Evolutionary conservation across 2,888 invertebrate species (phyloP).

Genomic region (Dione vanillae): DNA sequence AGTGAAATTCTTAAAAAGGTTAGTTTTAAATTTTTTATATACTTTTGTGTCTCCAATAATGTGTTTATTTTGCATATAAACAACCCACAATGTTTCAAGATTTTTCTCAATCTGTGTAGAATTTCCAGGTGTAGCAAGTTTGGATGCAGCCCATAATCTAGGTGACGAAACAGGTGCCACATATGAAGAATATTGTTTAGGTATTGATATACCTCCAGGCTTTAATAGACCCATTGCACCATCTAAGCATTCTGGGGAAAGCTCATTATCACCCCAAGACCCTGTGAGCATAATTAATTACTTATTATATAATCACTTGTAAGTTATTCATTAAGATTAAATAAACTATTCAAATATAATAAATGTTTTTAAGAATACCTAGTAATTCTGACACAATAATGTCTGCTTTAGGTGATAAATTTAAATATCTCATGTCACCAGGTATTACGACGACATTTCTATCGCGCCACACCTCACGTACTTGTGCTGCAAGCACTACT

Average conservation of each 20-base stretch:
- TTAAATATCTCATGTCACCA: conserved; percentile 93
- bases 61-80: conserved; percentile 94
- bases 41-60: conserved; percentile 88
- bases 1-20: not conserved
- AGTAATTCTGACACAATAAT: conserved; percentile 97
- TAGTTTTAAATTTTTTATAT: not conserved
- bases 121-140: conserved; percentile 57
- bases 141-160: conserved; percentile 92
- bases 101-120: conserved; percentile 65
- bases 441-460: conserved; percentile 90
- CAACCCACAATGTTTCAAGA: conserved; percentile 95
- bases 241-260: conserved; percentile 98
- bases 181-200: conserved; percentile 93
- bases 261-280: conserved; percentile 99
- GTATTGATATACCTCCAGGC: conserved; percentile 95
- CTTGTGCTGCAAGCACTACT: conserved; percentile 90
- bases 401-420: conserved; percentile 94
- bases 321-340: not conserved
- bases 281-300: conserved; percentile 64
- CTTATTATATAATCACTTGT: not conserved
- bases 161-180: conserved; percentile 96
- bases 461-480: conserved; percentile 90
- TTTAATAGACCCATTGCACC: conserved; percentile 95
- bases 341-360: not conserved
- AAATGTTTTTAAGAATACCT: conserved; percentile 75